Percentiles rank a stretch among this genome's conserved stretches.
Conservation (phyloP, 2,797 vertebrate species). For the Sebastolobus altivelis region DNA sequence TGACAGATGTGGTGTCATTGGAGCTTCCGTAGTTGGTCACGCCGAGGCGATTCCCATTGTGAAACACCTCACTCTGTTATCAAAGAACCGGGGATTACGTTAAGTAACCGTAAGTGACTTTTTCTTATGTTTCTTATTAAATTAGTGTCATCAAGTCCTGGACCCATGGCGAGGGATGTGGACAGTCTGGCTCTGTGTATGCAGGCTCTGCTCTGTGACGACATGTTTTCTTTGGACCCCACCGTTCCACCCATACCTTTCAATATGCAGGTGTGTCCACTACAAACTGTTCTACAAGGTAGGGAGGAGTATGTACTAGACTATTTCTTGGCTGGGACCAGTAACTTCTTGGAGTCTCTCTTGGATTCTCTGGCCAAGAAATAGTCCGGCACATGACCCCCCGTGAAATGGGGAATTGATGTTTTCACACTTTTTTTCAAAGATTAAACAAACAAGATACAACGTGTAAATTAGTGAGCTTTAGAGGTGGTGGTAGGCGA, state of each 20-base stretch:
- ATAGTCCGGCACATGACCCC: background rate
- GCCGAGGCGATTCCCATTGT: too few species aligned
- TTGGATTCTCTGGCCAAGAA: background rate
- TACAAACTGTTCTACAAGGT: background rate
- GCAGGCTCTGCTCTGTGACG: constrained; percentile 89
- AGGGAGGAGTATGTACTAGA: background rate
- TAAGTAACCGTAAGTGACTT: background rate
- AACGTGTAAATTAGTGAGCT: too few species aligned
- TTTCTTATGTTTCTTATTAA: constrained; percentile 7
- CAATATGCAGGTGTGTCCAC: constrained; percentile 86
- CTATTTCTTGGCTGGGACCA: background rate
- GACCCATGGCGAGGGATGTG: constrained; percentile 92
- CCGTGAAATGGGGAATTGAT: background rate
- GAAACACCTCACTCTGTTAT: too few species aligned
- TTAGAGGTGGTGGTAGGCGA: too few species aligned
- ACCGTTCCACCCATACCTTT: constrained; percentile 92
- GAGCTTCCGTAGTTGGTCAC: too few species aligned
- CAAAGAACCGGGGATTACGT: too few species aligned
- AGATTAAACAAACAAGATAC: too few species aligned
- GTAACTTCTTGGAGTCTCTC: too few species aligned
- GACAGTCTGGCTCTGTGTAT: constrained; percentile 91
- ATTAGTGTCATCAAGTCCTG: constrained; percentile 77
- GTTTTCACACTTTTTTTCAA: too few species aligned
- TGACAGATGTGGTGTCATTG: too few species aligned
- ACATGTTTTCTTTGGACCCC: constrained; percentile 94